Evolutionary conservation across 2,888 invertebrate species (phyloP).

Genomic region (Diarsia mendica): DNA sequence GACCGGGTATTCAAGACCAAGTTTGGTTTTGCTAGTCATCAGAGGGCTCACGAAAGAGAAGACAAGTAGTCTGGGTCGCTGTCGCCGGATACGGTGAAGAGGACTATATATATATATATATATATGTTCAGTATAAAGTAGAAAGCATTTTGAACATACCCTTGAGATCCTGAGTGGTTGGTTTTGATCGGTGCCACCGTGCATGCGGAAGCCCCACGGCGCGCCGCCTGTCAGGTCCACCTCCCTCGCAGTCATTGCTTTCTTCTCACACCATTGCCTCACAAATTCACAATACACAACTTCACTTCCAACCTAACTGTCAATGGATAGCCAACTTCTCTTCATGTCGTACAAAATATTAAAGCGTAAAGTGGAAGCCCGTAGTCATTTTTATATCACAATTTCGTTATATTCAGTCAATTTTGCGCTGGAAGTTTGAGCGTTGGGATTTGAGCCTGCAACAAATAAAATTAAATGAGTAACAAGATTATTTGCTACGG

Average conservation of each 20-base stretch:
- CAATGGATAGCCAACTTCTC: conserved; percentile 68
- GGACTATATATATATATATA: no score
- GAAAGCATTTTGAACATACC: conserved; percentile 89
- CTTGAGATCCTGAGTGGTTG: conserved; percentile 95
- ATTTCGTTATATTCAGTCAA: conserved; percentile 74
- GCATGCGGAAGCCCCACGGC: conserved; percentile 97
- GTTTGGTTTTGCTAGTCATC: no score
- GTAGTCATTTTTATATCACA: conserved; percentile 79
- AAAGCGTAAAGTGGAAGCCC: conserved; percentile 79
- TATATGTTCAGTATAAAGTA: conserved; percentile 34
- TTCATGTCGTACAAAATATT: conserved; percentile 70
- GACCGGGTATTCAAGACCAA: no score
- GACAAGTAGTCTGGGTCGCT: no score
- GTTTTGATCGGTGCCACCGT: conserved; percentile 95
- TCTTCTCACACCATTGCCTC: conserved; percentile 79
- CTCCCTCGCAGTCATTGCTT: conserved; percentile 92
- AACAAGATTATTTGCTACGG: conserved; percentile 44
- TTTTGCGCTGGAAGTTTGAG: conserved; percentile 67
- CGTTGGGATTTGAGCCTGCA: conserved; percentile 73
- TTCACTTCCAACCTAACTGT: conserved; percentile 67
- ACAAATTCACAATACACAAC: conserved; percentile 68
- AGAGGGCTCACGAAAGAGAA: no score
- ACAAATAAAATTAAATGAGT: conserved; percentile 72
- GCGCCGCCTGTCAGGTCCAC: conserved; percentile 95
- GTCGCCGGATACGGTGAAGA: no score